Evolutionary conservation across 2,888 invertebrate species (phyloP).

Genomic region (Seira musarum): DNA sequence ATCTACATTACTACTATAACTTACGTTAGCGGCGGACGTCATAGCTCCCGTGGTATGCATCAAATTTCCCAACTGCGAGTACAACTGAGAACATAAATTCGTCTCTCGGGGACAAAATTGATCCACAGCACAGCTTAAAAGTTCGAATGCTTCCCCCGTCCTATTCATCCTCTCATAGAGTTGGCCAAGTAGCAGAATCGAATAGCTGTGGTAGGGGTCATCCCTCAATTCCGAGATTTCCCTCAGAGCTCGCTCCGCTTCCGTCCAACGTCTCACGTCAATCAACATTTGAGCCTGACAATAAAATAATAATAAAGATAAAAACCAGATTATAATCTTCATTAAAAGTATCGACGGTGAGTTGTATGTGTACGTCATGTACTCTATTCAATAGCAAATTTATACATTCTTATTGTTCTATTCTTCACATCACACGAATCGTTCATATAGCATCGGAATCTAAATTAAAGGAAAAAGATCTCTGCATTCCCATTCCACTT

Average conservation of each 20-base stretch:
- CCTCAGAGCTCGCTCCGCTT: slow-evolving; percentile 60
- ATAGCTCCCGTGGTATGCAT: slow-evolving; percentile 66
- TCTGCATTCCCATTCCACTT: too few species aligned
- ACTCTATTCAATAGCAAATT: too few species aligned
- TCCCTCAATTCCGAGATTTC: slow-evolving; percentile 40
- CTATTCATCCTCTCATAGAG: slow-evolving; percentile 65
- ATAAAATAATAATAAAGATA: neutral
- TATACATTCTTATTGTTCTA: too few species aligned
- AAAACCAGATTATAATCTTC: too few species aligned
- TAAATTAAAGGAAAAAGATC: too few species aligned
- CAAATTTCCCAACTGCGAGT: slow-evolving; percentile 66
- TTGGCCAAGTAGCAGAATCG: slow-evolving; percentile 64
- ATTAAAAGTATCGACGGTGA: too few species aligned
- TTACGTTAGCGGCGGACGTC: slow-evolving; percentile 65
- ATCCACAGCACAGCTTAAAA: slow-evolving; percentile 63
- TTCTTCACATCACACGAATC: too few species aligned
- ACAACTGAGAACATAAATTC: slow-evolving; percentile 66
- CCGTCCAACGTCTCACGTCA: slow-evolving; percentile 62
- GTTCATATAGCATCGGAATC: too few species aligned
- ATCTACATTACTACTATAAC: slow-evolving; percentile 18
- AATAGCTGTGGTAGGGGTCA: slow-evolving; percentile 62
- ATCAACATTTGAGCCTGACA: slow-evolving; percentile 63
- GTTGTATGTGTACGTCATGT: too few species aligned
- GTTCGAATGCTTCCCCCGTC: slow-evolving; percentile 64
- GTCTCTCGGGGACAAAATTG: slow-evolving; percentile 64